Conservation (phyloP, 2,797 vertebrate species). For the Platalea minor region DNA sequence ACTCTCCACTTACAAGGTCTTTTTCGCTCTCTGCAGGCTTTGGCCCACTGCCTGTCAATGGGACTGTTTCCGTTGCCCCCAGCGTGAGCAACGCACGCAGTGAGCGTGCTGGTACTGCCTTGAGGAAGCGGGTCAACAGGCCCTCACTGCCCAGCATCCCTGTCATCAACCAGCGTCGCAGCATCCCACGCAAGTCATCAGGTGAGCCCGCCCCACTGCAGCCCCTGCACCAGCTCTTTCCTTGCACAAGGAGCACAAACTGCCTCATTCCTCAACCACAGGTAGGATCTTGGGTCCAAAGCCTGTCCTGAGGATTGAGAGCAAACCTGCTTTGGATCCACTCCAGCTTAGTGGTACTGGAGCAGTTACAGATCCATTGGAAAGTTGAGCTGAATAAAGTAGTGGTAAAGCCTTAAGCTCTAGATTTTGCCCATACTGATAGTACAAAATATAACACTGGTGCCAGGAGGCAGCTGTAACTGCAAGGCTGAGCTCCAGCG, state of each 20-base stretch:
- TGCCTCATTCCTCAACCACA: neutral
- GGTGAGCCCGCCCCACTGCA: conserved; percentile 6
- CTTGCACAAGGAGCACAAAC: neutral
- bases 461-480: neutral
- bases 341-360: neutral
- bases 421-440: neutral
- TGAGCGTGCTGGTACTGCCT: neutral
- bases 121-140: conserved; percentile 41
- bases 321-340: neutral
- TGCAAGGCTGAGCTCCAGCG: neutral
- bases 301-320: neutral
- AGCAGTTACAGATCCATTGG: neutral
- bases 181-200: conserved; percentile 47
- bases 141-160: conserved; percentile 44
- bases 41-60: neutral
- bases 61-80: neutral
- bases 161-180: neutral
- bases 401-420: neutral
- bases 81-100: neutral
- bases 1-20: neutral
- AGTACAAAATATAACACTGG: neutral
- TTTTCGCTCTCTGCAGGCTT: conserved; percentile 16
- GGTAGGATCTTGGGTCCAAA: neutral
- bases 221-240: rapidly evolving
- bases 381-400: neutral